Evolutionary conservation across 2,113 vertebrate species (phyloP).

Genomic region (Brachyhypopomus occidentalis): DNA sequence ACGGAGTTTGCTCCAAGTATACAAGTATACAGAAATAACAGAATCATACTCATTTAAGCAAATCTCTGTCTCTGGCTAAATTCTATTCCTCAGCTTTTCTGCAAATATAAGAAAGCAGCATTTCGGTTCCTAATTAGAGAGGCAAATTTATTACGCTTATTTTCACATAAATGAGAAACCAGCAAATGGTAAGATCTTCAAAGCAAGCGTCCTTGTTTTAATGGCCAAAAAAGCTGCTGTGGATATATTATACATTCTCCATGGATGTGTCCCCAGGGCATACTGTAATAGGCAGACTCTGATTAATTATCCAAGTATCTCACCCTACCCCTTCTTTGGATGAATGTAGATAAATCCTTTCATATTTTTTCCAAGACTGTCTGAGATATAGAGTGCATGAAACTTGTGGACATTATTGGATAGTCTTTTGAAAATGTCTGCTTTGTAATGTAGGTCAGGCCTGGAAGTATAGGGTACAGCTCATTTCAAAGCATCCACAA

Average conservation of each 20-base stretch:
- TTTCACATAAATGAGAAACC: background rate
- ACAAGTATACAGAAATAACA: background rate
- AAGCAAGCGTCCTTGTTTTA: too few relatives aligned
- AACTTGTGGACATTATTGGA: background rate
- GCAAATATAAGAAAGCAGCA: background rate
- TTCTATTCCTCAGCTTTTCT: background rate
- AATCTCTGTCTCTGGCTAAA: background rate
- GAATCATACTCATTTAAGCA: background rate
- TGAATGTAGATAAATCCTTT: background rate
- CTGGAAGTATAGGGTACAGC: background rate
- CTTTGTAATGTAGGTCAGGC: background rate
- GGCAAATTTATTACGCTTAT: background rate
- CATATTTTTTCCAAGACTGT: background rate
- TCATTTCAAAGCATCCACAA: too few relatives aligned
- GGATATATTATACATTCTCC: slow-evolving; percentile 12
- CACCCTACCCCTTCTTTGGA: background rate
- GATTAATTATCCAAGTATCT: slow-evolving; percentile 24
- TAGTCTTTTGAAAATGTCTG: background rate
- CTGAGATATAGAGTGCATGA: background rate
- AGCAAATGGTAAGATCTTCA: background rate
- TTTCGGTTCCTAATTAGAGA: background rate
- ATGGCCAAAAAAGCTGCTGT: background rate
- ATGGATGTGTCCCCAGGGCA: slow-evolving; percentile 44
- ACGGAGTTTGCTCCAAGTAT: background rate
- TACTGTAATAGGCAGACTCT: slow-evolving; percentile 20